Conservation (phyloP, 2,797 vertebrate species). For the Pseudomugil tenellus region DNA sequence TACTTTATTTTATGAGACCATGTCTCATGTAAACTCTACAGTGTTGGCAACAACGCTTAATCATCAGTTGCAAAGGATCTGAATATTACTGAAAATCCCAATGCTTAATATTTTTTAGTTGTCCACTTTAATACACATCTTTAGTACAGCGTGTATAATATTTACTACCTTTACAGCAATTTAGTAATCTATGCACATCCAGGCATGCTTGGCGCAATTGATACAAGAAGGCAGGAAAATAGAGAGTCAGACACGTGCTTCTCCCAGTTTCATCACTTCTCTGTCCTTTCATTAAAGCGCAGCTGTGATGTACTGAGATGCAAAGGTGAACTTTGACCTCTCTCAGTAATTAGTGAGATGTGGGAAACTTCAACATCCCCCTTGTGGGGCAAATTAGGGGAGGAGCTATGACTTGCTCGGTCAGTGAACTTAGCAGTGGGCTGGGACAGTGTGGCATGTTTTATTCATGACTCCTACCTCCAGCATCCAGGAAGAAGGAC, state of each 20-base stretch:
- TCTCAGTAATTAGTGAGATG: slow-evolving; percentile 6
- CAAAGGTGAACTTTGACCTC: slow-evolving; percentile 6
- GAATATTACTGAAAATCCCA: neutral
- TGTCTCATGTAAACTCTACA: neutral
- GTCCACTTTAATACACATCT: slow-evolving; percentile 45
- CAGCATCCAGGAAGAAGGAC: slow-evolving; percentile 9
- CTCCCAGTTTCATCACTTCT: neutral
- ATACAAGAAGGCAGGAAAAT: slow-evolving; percentile 27
- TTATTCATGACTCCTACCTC: slow-evolving; percentile 43
- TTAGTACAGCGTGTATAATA: slow-evolving; percentile 15
- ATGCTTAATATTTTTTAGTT: neutral
- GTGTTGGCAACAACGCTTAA: neutral
- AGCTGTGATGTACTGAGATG: slow-evolving; percentile 9
- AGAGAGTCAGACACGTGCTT: neutral
- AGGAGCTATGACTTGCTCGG: slow-evolving; percentile 9
- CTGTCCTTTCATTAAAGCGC: neutral
- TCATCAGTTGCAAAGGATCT: neutral
- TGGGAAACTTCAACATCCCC: neutral
- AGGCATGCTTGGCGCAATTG: neutral
- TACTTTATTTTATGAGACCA: neutral
- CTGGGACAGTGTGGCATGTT: slow-evolving; percentile 33
- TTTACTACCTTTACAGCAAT: slow-evolving; percentile 19
- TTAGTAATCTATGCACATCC: slow-evolving; percentile 46
- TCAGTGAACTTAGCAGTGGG: slow-evolving; percentile 28
- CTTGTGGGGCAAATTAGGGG: slow-evolving; percentile 5